Conservation (phyloP, 2,113 vertebrate species). For the Salvelinus namaycush region DNA sequence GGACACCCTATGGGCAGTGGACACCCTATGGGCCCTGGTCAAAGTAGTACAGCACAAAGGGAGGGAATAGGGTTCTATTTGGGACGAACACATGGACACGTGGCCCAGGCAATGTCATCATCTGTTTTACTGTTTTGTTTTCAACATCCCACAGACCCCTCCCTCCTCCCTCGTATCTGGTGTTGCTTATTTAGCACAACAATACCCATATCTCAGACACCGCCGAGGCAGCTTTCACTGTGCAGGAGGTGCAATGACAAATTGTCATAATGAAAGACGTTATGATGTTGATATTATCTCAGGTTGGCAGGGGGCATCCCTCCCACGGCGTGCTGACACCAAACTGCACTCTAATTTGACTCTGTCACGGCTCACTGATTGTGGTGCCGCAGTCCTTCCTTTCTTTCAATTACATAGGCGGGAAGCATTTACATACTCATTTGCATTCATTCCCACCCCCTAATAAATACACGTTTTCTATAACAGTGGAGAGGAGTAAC, state of each 20-base stretch:
- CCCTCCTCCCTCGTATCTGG: too few relatives aligned
- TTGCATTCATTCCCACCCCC: conserved; percentile 37
- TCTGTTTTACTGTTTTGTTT: too few relatives aligned
- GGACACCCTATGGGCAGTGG: too few relatives aligned
- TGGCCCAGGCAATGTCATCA: too few relatives aligned
- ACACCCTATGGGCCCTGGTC: too few relatives aligned
- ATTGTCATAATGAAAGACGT: conserved; percentile 5
- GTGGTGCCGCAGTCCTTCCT: conserved; percentile 19
- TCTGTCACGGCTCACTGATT: conserved; percentile 11
- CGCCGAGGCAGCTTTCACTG: neutral
- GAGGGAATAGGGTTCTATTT: too few relatives aligned
- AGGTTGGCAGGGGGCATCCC: conserved; percentile 33
- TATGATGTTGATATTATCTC: conserved; percentile 40
- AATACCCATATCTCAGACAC: too few relatives aligned
- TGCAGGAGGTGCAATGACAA: neutral
- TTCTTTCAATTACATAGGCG: conserved; percentile 61
- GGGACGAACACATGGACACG: too few relatives aligned
- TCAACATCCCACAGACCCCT: too few relatives aligned
- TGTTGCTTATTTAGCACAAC: too few relatives aligned
- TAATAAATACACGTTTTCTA: conserved; percentile 46
- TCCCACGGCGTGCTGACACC: conserved; percentile 24
- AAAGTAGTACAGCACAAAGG: too few relatives aligned
- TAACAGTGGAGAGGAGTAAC: conserved; percentile 15
- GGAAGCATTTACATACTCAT: conserved; percentile 31
- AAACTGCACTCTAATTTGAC: conserved; percentile 48